Evolutionary conservation across 2,113 vertebrate genomes (phyloP).

Genomic region (Gobius niger): DNA sequence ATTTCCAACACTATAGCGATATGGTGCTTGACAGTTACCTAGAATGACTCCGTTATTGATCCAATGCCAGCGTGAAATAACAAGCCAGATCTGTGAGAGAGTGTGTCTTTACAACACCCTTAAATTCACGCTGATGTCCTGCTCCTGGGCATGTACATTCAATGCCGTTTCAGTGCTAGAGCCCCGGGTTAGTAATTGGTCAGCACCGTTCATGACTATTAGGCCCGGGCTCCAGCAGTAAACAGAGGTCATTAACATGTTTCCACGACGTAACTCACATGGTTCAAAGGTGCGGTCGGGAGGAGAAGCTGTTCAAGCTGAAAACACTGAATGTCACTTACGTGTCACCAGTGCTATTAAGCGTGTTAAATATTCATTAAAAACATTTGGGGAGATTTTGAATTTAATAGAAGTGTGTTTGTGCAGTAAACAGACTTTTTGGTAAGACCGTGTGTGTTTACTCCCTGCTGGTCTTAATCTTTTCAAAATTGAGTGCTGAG

Average conservation of each 20-base stretch:
- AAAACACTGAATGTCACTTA: background rate
- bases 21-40: background rate
- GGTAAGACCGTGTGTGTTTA: background rate
- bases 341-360: background rate
- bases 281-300: background rate
- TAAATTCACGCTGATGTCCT: slow-evolving; percentile 18
- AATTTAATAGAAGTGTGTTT: background rate
- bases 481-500: background rate
- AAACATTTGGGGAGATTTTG: background rate
- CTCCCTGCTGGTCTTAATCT: background rate
- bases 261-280: background rate
- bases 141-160: slow-evolving; percentile 18
- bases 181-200: slow-evolving; percentile 22
- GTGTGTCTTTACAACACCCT: slow-evolving; percentile 8
- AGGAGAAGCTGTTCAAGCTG: too few relatives aligned
- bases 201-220: background rate
- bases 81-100: background rate
- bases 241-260: slow-evolving; percentile 6
- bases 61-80: background rate
- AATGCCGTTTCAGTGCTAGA: slow-evolving; percentile 16
- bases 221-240: slow-evolving; percentile 8
- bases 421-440: background rate
- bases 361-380: background rate
- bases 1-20: background rate
- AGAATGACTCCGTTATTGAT: background rate